Percentiles rank a stretch among this genome's conserved stretches.
Conservation (phyloP, 1,140 invertebrate genomes). For the Drosophila ficusphila region DNA sequence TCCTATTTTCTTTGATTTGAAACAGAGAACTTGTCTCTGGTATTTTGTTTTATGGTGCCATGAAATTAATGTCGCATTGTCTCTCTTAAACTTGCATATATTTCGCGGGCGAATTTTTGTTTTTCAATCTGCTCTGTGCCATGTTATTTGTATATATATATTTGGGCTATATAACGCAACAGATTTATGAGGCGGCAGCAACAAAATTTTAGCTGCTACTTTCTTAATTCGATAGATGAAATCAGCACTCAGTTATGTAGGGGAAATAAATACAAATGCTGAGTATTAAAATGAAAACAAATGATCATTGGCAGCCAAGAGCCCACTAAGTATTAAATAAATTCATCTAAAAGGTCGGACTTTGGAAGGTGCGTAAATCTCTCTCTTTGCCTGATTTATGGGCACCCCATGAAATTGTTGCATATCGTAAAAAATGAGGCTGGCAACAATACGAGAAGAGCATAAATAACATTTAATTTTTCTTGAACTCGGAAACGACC, state of each 20-base stretch:
- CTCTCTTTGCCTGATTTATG: constrained; percentile 62
- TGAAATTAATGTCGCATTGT: constrained; percentile 35
- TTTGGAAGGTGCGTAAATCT: constrained; percentile 69
- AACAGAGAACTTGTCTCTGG: constrained; percentile 19
- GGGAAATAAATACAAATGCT: constrained; percentile 16
- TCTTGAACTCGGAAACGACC: constrained; percentile 36
- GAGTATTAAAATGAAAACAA: constrained; percentile 49
- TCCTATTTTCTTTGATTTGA: constrained; percentile 32
- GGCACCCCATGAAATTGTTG: constrained; percentile 53
- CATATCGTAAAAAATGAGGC: constrained; percentile 67
- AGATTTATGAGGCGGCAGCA: constrained; percentile 61
- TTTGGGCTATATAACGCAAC: constrained; percentile 42
- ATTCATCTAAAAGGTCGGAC: constrained; percentile 56
- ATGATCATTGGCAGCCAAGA: constrained; percentile 19
- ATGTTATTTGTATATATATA: background rate
- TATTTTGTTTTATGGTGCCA: constrained; percentile 38
- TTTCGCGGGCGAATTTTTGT: constrained; percentile 10
- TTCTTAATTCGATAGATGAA: constrained; percentile 81
- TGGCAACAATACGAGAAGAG: constrained; percentile 20
- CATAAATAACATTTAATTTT: constrained; percentile 81
- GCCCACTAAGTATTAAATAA: constrained; percentile 44
- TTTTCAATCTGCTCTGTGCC: constrained; percentile 22
- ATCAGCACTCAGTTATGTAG: constrained; percentile 68
- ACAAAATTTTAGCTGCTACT: constrained; percentile 65
- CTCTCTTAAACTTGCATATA: constrained; percentile 13